Evolutionary conservation across 1,140 invertebrate genomes (phyloP).

Genomic region (Sinonovacula constricta): DNA sequence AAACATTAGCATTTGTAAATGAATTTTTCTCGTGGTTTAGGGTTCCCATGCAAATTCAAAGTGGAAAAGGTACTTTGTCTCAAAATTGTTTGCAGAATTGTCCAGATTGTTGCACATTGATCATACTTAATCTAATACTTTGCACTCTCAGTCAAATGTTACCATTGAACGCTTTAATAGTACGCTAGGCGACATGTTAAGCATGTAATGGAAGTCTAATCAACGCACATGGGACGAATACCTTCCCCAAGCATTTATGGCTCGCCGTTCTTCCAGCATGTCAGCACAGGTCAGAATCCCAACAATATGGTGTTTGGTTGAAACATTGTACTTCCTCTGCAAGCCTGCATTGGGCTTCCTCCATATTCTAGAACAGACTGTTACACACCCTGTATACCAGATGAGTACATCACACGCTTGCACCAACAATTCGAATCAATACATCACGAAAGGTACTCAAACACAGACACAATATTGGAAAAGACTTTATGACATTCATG

Average conservation of each 20-base stretch:
- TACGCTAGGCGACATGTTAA: slow-evolving; percentile 19
- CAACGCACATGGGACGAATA: slow-evolving; percentile 56
- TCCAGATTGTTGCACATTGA: slow-evolving; percentile 53
- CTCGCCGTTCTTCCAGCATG: slow-evolving; percentile 57
- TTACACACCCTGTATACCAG: neutral
- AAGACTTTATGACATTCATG: slow-evolving; percentile 21
- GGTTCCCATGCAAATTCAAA: slow-evolving; percentile 43
- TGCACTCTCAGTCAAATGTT: slow-evolving; percentile 70
- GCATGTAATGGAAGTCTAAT: slow-evolving; percentile 20
- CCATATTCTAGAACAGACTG: neutral
- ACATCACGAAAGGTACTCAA: slow-evolving; percentile 44
- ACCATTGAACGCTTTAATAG: slow-evolving; percentile 65
- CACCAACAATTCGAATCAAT: slow-evolving; percentile 1
- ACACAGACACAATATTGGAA: slow-evolving; percentile 45
- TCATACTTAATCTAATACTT: slow-evolving; percentile 56
- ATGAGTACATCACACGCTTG: slow-evolving; percentile 32
- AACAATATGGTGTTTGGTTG: slow-evolving; percentile 55
- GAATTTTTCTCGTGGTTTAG: slow-evolving; percentile 56
- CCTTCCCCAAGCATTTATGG: slow-evolving; percentile 57
- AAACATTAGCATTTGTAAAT: slow-evolving; percentile 45
- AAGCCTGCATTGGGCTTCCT: slow-evolving; percentile 12
- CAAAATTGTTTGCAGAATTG: slow-evolving; percentile 36
- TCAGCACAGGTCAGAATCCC: slow-evolving; percentile 51
- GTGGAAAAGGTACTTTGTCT: slow-evolving; percentile 56
- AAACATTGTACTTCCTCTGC: slow-evolving; percentile 43